Percentiles rank a stretch among this genome's conserved stretches.
These are phyloP conservation scores for Lasioglossum baleicum DNA, from an alignment of 1,140 invertebrate species.

Conservation along the genomic window DNA sequence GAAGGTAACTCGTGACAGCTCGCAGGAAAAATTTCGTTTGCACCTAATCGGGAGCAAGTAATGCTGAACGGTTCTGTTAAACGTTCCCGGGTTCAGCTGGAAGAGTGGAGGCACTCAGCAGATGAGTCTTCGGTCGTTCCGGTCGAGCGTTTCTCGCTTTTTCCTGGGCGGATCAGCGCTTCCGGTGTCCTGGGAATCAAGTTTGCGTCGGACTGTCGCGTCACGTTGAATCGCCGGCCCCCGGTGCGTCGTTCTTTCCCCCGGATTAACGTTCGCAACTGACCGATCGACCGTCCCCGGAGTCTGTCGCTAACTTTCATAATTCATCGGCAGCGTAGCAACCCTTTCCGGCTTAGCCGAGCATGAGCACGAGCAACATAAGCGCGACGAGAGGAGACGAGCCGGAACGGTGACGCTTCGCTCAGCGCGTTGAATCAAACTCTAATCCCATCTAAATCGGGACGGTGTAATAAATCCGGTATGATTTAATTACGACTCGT, in stretches of 20 bases:
- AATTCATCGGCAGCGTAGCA: conserved; percentile 45
- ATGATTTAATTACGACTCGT: conserved; percentile 58
- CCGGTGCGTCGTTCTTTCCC: conserved; percentile 31
- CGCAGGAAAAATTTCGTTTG: too few relatives aligned
- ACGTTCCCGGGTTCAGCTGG: too few relatives aligned
- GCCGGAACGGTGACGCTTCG: background rate
- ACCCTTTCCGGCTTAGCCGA: conserved; percentile 6
- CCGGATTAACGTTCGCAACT: conserved; percentile 37
- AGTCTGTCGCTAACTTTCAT: conserved; percentile 53
- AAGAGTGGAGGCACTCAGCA: background rate
- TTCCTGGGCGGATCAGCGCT: background rate
- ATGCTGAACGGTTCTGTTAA: too few relatives aligned
- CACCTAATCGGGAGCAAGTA: too few relatives aligned
- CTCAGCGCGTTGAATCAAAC: conserved; percentile 46
- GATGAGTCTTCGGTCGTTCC: background rate
- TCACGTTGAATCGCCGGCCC: background rate
- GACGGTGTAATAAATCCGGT: conserved; percentile 49
- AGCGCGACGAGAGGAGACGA: background rate
- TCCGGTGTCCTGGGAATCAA: conserved; percentile 10
- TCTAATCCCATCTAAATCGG: conserved; percentile 55
- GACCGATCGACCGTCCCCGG: conserved; percentile 55
- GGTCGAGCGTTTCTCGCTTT: background rate
- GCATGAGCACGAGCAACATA: too few relatives aligned
- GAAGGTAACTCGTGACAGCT: too few relatives aligned
- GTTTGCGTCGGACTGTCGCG: background rate